These are phyloP conservation scores for Euwallacea fornicatus DNA, from an alignment of 1,140 invertebrate genomes.

Conservation along the genomic window DNA sequence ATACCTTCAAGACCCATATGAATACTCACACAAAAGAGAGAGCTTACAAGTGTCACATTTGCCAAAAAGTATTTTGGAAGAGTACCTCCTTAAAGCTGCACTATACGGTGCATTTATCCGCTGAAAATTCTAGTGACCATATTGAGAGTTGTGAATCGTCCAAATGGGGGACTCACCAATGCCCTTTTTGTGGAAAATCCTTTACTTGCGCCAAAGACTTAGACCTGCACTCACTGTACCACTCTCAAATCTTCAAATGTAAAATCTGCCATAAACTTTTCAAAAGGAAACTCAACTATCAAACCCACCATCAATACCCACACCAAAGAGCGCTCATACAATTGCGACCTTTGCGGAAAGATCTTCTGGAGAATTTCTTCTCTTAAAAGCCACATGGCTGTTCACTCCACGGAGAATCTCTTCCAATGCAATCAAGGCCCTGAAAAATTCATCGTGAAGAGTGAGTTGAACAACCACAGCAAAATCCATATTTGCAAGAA, in stretches of 20 bases:
- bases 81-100: neutral
- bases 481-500: neutral
- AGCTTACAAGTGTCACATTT: conserved; percentile 7
- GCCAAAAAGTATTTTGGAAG: conserved; percentile 7
- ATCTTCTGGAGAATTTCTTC: neutral
- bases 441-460: conserved; percentile 6
- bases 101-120: neutral
- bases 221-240: neutral
- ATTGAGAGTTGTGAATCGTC: too few relatives aligned
- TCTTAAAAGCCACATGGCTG: neutral
- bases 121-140: neutral
- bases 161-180: neutral
- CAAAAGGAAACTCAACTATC: neutral
- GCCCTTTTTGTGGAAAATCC: neutral
- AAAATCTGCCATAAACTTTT: neutral
- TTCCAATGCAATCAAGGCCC: neutral
- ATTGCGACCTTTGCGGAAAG: conserved; percentile 4
- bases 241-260: neutral
- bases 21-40: conserved; percentile 9
- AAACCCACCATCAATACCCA: neutral
- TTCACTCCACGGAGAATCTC: neutral
- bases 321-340: neutral
- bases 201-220: neutral
- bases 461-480: conserved; percentile 4
- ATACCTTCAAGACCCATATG: neutral